Base-by-base conservation (phyloP, 2,888 invertebrate species). In the Aquatica leii region DNA sequence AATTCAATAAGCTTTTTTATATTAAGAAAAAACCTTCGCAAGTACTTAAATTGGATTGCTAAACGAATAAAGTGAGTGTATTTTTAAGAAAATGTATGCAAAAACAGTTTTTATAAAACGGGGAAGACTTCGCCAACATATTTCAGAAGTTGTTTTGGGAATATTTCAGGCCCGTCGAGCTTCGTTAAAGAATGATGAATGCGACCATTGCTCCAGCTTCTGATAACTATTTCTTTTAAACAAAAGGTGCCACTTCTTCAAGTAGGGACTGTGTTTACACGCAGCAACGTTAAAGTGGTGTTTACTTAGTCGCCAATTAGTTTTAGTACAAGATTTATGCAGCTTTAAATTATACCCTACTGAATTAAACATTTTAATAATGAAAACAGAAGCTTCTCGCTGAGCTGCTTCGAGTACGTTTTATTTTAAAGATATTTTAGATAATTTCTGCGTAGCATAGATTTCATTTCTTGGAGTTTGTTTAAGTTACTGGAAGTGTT, bases 111-210 rank as follows among this genome's bases (percentile, higher is more conserved):
- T 51, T 56, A 51, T 62, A 51, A 61, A 61, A 55, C 55, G 55
- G 53, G n/a, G 15, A 46, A 34, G 51, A 49, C 35, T 49, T 35
- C 52, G 49, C 49, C 53, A 48, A 53, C 58, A 63, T 59, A 63
- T 63, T 63, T 63, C 49, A 63, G 63, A 21, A 50, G 18, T 17
- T 63, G 62, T 63, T 63, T 59, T 50, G 54, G 58, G 63, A 58
- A 59, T 63, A 63, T 63, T 62, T 62, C 56, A 62, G 62, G 40
- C 35, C 62, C 43, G 57, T 41, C 52, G 57, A 54, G 63, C 54
- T 63, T 63, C 63, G 63, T 63, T 63, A 63, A 41, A 48, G 63
- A 18, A 40, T 63, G 63, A 63, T 50, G 53, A 54, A 63, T 59
- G 53, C 53, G 63, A 50, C 63, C 59, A 59, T 63, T 50, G 58